Evolutionary conservation across 2,797 vertebrate genomes (phyloP).

Genomic region (Sebastiscus albofasciatus): DNA sequence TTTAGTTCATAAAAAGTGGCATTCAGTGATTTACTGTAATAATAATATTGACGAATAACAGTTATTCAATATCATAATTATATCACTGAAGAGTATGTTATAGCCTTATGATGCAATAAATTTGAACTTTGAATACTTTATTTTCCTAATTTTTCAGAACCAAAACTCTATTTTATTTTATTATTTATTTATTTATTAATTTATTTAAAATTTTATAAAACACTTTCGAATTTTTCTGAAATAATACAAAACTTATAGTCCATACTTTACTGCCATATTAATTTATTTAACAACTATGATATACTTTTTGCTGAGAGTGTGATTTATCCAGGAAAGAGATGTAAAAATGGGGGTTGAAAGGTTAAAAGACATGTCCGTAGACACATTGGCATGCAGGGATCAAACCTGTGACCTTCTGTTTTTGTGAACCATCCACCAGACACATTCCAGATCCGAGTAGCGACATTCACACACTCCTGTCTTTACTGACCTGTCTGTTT

Average conservation of each 20-base stretch:
- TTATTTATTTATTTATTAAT: no score
- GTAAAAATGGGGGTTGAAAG: background rate
- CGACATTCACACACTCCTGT: conserved; percentile 24
- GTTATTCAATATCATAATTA: background rate
- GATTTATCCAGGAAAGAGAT: background rate
- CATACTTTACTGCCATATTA: background rate
- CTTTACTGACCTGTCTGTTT: conserved; percentile 30
- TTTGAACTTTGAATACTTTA: background rate
- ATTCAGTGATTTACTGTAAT: background rate
- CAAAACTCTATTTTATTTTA: background rate
- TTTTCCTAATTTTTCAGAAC: background rate
- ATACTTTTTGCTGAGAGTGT: background rate
- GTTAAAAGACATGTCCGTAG: background rate
- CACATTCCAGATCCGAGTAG: conserved; percentile 46
- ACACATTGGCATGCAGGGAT: background rate
- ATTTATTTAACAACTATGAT: background rate
- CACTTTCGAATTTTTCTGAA: background rate
- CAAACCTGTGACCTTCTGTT: conserved; percentile 35
- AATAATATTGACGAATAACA: background rate
- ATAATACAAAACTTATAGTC: background rate
- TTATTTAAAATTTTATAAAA: background rate
- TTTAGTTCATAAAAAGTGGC: no score
- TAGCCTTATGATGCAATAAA: background rate
- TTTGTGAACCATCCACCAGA: conserved; percentile 34
- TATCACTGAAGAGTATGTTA: background rate